Percentiles rank a stretch among this genome's conserved stretches.
phyloP scores from a whole-genome alignment of 2,888 invertebrate species.

The Cosmopolites sordidus region DNA sequence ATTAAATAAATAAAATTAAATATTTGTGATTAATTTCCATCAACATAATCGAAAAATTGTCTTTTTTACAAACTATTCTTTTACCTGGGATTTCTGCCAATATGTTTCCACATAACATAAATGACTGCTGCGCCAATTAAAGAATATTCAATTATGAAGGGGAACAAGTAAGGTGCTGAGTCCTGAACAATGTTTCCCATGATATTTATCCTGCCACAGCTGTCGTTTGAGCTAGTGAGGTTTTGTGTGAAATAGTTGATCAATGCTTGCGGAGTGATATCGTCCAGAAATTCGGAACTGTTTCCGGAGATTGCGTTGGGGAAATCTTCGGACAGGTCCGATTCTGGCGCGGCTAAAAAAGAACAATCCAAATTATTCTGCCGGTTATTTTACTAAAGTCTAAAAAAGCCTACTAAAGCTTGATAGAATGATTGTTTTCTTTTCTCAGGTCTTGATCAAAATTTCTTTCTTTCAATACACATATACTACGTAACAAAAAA shows the following conservation, averaged over 20 bases:
- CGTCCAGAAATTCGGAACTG: conserved; percentile 41
- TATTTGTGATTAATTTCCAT: not conserved
- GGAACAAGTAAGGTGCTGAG: conserved; percentile 91
- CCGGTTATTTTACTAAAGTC: too few species aligned
- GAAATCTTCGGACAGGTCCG: conserved; percentile 29
- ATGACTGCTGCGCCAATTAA: conserved; percentile 92
- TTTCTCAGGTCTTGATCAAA: too few species aligned
- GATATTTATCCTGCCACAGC: conserved; percentile 79
- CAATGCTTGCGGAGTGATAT: conserved; percentile 43
- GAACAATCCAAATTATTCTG: too few species aligned
- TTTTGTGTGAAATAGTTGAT: conserved; percentile 31
- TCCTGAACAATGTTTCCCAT: conserved; percentile 92
- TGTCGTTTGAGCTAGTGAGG: conserved; percentile 54
- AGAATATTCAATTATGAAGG: conserved; percentile 94
- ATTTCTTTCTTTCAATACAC: too few species aligned
- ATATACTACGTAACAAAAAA: too few species aligned
- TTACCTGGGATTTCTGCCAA: conserved; percentile 82
- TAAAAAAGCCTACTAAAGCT: too few species aligned
- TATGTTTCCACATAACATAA: conserved; percentile 95
- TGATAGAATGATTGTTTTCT: too few species aligned
- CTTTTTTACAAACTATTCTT: too few species aligned
- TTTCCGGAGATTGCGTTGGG: conserved; percentile 29
- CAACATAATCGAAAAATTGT: too few species aligned
- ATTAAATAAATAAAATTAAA: too few species aligned
- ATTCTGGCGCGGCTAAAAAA: conserved; percentile 38